Conservation (phyloP, 2,113 vertebrate genomes). For the Mus musculus region GRCm39 chr2:164002001-164002500, state of each 20-base stretch:
- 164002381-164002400: background rate
- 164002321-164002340: background rate
- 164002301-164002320: background rate
- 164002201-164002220: background rate
- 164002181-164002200: background rate
- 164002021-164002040: background rate
- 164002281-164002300: background rate
- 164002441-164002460: background rate
- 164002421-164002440: background rate
- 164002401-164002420: background rate
- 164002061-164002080: background rate
- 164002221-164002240: background rate
- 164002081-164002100: background rate
- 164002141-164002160: background rate
- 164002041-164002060: background rate
- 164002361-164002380: background rate
- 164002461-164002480: background rate
- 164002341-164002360: background rate
- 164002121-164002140: background rate
- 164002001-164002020: background rate
- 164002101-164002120: background rate
- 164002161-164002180: background rate
- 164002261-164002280: too few relatives aligned
- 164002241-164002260: background rate
- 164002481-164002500: background rate